Percentiles rank a stretch among this genome's conserved stretches.
These are phyloP conservation scores for Argyresthia albistria DNA, from an alignment of 2,888 invertebrate genomes.

Conservation along the genomic window DNA sequence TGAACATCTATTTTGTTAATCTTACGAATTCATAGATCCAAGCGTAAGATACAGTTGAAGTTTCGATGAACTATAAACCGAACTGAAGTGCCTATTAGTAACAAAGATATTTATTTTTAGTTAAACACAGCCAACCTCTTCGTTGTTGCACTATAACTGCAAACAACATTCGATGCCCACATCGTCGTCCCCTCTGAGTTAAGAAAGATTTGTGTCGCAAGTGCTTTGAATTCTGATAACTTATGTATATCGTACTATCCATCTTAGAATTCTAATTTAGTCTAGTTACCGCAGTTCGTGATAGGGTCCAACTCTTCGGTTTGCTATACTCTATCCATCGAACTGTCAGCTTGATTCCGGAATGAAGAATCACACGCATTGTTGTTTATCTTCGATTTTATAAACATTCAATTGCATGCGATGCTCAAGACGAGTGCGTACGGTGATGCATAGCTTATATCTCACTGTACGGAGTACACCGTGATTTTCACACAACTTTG, in stretches of 20 bases:
- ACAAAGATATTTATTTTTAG: not conserved
- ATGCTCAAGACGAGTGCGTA: conserved; percentile 22
- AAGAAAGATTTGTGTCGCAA: conserved; percentile 58
- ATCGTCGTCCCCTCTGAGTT: not conserved
- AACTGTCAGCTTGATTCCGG: conserved; percentile 40
- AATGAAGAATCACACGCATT: conserved; percentile 29
- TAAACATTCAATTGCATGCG: conserved; percentile 23
- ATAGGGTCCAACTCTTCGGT: conserved; percentile 18
- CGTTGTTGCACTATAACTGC: conserved; percentile 5
- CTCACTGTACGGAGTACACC: not conserved
- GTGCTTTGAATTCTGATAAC: conserved; percentile 44
- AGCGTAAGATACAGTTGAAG: not conserved
- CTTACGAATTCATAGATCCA: too few relatives aligned
- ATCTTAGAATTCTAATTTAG: conserved; percentile 38
- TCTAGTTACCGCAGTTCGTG: too few relatives aligned
- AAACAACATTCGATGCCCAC: conserved; percentile 5
- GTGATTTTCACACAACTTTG: not conserved
- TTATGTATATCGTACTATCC: conserved; percentile 56
- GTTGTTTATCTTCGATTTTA: conserved; percentile 14
- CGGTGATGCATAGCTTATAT: conserved; percentile 14
- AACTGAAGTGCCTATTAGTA: not conserved
- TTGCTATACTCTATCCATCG: conserved; percentile 23
- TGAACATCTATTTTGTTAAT: too few relatives aligned
- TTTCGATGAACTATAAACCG: not conserved
- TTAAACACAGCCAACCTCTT: conserved; percentile 49